Base-by-base conservation (phyloP, 2,888 invertebrate species). In the Mallateleia sp. region DNA sequence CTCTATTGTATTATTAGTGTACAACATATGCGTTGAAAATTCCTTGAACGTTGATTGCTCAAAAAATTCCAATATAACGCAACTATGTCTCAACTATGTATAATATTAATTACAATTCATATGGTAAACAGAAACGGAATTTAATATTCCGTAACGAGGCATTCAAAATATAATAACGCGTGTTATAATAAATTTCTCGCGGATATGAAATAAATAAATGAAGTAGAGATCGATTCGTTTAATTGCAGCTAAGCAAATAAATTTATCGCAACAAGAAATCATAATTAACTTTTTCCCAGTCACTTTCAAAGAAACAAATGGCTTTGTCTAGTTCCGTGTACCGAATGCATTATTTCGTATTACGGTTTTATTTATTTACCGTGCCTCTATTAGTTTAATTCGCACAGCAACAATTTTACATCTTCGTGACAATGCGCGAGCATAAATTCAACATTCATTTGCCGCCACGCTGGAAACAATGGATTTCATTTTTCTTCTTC, bases 391-490 rank as follows among this genome's bases (percentile, higher is more conserved):
- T 56, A 56, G 56, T 77, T 66, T 66, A 20, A 66, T 56, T 42
- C 66, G 47, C 32, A 22, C 72, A 50, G 11, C 45, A 72, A 50
- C 71, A 71, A 71, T 56, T 60, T 47, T 28, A 24, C 34, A 6
- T 25, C 18, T 0, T 8, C 11, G 18, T 3, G 20, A 56, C 45
- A 58, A 28, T 45, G 47, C 15, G 22, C 22, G 60, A 32, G 25
- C 54, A 77, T 56, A 45, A 52, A 77, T 67, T 56, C 34, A 45
- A 11, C 47, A 56, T 67, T 69, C 60, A 60, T 60, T 77, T 38
- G 58, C 60, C 18, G 5, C 56, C 1, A 6, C 18, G 52, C n/a
- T 34, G 24, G n/a, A 52, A 69, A 79, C 69, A 79, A 79, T 69
- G 22, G 52, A 42, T 25, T n/a, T 14, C 6, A 50, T 32, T 34